Conservation (phyloP, 2,888 invertebrate species). For the Dryobotodes eremita region DNA sequence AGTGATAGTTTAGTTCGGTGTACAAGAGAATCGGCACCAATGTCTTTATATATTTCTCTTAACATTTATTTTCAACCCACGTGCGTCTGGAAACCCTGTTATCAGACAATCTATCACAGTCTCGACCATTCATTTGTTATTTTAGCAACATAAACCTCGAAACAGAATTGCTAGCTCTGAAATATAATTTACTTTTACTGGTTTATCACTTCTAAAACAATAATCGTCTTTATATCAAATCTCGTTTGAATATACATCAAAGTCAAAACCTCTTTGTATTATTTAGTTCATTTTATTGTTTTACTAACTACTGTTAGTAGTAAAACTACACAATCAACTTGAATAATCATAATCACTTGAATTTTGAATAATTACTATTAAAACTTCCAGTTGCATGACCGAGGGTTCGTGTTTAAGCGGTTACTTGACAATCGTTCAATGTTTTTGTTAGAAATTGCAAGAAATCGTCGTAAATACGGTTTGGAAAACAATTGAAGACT, state of each 20-base stretch:
- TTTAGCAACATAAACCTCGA: neutral
- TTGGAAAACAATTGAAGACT: constrained; percentile 5
- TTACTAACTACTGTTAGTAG: constrained; percentile 9
- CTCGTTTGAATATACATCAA: constrained; percentile 33
- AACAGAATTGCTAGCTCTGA: constrained; percentile 16
- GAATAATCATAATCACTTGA: constrained; percentile 3
- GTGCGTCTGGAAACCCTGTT: neutral
- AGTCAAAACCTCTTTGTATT: constrained; percentile 23
- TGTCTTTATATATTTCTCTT: neutral
- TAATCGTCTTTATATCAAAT: constrained; percentile 27
- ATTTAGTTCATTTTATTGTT: constrained; percentile 29
- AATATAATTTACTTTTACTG: constrained; percentile 24
- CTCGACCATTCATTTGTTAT: constrained; percentile 8
- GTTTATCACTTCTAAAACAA: constrained; percentile 12
- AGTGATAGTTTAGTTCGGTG: too few species aligned
- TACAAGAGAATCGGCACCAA: too few species aligned
- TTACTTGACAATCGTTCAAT: constrained; percentile 7
- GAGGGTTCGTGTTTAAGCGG: neutral
- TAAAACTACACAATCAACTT: neutral
- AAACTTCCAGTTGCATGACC: constrained; percentile 24
- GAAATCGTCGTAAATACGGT: neutral
- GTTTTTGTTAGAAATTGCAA: constrained; percentile 4
- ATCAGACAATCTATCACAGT: neutral
- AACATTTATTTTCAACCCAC: neutral
- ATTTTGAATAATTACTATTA: constrained; percentile 3